These are phyloP conservation scores for Atethmia centrago DNA, from an alignment of 2,888 invertebrate genomes.

Conservation along the genomic window DNA sequence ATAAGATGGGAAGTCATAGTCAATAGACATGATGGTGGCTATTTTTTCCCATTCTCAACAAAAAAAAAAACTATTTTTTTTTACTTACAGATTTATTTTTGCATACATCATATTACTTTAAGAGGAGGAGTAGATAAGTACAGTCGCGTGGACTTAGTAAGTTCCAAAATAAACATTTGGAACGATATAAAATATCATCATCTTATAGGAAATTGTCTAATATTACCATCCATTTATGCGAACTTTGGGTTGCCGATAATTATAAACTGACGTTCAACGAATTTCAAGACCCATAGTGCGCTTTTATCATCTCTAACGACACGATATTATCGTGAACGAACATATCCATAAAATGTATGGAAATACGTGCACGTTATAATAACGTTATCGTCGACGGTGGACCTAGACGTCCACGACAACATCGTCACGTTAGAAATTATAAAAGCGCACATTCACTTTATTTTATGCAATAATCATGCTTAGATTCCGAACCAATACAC, in stretches of 20 bases:
- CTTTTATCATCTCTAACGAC: no score
- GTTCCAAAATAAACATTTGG: not conserved
- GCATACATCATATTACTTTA: no score
- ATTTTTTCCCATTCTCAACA: no score
- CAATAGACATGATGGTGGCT: no score
- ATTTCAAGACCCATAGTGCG: not conserved
- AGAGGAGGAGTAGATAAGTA: no score
- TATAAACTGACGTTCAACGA: not conserved
- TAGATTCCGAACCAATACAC: slow-evolving; percentile 16
- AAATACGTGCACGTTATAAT: not conserved
- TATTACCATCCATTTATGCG: no score
- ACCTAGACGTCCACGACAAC: not conserved
- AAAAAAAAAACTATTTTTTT: no score
- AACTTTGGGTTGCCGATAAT: not conserved
- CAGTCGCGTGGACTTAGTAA: no score
- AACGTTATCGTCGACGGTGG: no score
- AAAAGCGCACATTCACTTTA: not conserved
- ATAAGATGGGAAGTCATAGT: no score
- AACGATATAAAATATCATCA: not conserved
- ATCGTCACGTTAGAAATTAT: not conserved
- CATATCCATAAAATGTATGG: not conserved
- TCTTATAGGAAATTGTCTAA: not conserved
- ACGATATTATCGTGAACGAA: no score
- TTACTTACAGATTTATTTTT: no score
- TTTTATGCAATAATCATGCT: slow-evolving; percentile 3